Conservation (phyloP, 2,113 vertebrate species). For the Poeciliopsis occidentalis region DNA sequence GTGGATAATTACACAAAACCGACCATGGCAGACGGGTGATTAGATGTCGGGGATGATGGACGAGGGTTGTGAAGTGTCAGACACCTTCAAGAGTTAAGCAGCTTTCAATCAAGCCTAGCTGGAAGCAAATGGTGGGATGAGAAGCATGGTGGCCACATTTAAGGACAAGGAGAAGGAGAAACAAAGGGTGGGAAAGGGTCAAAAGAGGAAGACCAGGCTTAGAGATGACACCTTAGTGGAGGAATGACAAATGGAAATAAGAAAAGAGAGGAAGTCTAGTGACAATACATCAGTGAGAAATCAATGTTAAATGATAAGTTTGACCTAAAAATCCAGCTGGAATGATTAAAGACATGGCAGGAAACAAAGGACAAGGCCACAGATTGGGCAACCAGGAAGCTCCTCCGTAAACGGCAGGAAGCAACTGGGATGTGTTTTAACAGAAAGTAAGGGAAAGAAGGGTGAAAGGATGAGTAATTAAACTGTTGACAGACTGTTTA, state of each 20-base stretch:
- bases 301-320: neutral
- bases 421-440: constrained; percentile 1
- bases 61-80: constrained; percentile 21
- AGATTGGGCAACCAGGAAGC: constrained; percentile 14
- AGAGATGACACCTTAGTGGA: neutral
- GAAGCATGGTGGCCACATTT: neutral
- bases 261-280: neutral
- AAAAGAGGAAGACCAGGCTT: neutral
- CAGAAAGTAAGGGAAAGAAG: constrained; percentile 25
- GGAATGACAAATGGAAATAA: neutral
- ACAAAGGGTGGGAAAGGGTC: neutral
- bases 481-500: constrained; percentile 76
- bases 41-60: constrained; percentile 23
- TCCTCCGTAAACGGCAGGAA: constrained; percentile 18
- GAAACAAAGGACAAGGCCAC: neutral
- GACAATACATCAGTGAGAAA: neutral
- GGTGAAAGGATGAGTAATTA: constrained; percentile 74
- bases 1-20: constrained; percentile 10
- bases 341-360: neutral
- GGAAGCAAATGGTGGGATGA: constrained; percentile 16
- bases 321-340: neutral
- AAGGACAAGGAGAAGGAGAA: neutral
- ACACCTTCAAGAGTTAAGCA: constrained; percentile 18
- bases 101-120: constrained; percentile 31
- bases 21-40: constrained; percentile 3